phyloP scores from a whole-genome alignment of 2,888 invertebrate species.

The Catocala nupta region DNA sequence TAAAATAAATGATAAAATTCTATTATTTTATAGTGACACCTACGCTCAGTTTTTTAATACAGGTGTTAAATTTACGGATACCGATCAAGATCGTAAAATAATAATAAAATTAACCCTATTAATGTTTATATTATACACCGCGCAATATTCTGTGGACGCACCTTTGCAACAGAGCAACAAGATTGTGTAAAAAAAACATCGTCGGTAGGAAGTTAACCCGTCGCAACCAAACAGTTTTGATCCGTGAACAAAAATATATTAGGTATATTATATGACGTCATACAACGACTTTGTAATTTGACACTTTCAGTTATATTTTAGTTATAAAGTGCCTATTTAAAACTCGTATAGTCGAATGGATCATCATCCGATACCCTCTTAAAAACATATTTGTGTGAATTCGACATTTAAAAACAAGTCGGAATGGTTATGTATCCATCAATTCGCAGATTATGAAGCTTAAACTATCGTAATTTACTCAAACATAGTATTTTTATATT shows the following conservation, averaged over 20 bases:
- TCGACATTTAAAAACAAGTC: not conserved
- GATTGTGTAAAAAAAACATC: slow-evolving; percentile 87
- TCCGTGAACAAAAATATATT: slow-evolving; percentile 54
- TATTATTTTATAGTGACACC: slow-evolving; percentile 6
- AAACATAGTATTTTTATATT: not conserved
- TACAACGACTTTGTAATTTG: slow-evolving; percentile 37
- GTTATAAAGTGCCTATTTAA: slow-evolving; percentile 39
- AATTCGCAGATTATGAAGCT: not conserved
- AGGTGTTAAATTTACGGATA: slow-evolving; percentile 9
- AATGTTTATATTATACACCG: slow-evolving; percentile 26
- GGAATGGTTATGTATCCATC: not conserved
- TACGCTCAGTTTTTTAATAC: not conserved
- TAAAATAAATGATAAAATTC: slow-evolving; percentile 1
- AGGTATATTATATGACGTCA: slow-evolving; percentile 48
- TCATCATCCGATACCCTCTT: slow-evolving; percentile 24
- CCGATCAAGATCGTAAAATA: slow-evolving; percentile 13
- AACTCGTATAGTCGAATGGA: slow-evolving; percentile 34
- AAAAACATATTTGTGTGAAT: slow-evolving; percentile 4
- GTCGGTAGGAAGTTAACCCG: slow-evolving; percentile 86
- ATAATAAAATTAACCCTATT: slow-evolving; percentile 12
- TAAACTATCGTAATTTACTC: slow-evolving; percentile 1
- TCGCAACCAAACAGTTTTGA: slow-evolving; percentile 72
- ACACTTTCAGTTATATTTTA: slow-evolving; percentile 24
- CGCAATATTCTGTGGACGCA: slow-evolving; percentile 62
- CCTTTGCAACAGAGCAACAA: slow-evolving; percentile 81